These are phyloP conservation scores for Geophilus truncorum DNA, from an alignment of 2,888 invertebrate genomes.

Conservation along the genomic window DNA sequence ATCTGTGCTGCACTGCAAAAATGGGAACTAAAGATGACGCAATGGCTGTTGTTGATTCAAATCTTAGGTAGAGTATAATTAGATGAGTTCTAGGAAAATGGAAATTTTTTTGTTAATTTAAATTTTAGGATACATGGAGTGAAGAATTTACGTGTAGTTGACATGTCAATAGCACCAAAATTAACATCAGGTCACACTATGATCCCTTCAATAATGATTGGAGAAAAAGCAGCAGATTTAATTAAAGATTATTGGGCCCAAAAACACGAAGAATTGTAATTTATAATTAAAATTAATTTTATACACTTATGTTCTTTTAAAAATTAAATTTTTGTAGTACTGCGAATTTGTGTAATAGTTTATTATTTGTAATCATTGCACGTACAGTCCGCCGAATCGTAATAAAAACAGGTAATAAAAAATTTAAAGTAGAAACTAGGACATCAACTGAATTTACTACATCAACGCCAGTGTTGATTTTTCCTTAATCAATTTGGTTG, in stretches of 20 bases:
- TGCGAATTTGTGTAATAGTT: no score
- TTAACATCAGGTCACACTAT: not conserved
- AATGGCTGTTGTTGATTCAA: conserved; percentile 33
- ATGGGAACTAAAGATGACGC: conserved; percentile 32
- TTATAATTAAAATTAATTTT: no score
- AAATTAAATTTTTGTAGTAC: no score
- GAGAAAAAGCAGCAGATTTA: conserved; percentile 44
- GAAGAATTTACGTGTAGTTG: not conserved
- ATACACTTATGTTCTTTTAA: no score
- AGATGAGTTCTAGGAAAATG: not conserved
- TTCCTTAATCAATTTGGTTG: no score
- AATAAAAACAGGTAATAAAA: no score
- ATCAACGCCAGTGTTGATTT: no score
- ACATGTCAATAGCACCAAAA: conserved; percentile 15
- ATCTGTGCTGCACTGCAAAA: conserved; percentile 32
- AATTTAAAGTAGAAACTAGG: no score
- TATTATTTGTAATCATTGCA: no score
- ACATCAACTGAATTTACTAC: no score
- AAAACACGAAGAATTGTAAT: not conserved
- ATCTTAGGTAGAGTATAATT: conserved; percentile 32
- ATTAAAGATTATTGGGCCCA: conserved; percentile 63
- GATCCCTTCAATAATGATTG: conserved; percentile 42
- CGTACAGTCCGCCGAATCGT: no score
- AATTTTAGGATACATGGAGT: conserved; percentile 12
- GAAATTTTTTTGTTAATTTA: not conserved